Evolutionary conservation across 2,888 invertebrate genomes (phyloP).

Genomic region (Papilio elwesi): DNA sequence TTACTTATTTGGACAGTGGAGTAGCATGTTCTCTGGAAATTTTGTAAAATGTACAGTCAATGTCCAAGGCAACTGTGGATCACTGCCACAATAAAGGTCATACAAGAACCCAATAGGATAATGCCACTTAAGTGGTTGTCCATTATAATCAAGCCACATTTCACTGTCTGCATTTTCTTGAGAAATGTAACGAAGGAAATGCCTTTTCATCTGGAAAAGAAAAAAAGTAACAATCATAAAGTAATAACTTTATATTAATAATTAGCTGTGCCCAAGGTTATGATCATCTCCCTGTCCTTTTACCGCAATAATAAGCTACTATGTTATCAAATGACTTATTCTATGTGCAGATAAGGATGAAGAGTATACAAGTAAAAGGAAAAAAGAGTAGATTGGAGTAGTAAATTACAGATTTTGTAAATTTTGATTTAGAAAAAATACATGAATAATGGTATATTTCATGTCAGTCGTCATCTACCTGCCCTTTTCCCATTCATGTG

Average conservation of each 20-base stretch:
- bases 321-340: too few relatives aligned
- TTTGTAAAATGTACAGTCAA: slow-evolving; percentile 97
- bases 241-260: background rate
- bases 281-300: too few relatives aligned
- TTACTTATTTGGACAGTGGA: slow-evolving; percentile 93
- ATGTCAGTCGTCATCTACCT: too few relatives aligned
- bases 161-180: slow-evolving; percentile 92
- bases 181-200: slow-evolving; percentile 92
- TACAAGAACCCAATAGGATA: slow-evolving; percentile 95
- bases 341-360: too few relatives aligned
- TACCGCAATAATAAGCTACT: too few relatives aligned
- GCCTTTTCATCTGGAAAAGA: slow-evolving; percentile 89
- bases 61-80: slow-evolving; percentile 94
- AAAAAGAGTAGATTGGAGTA: too few relatives aligned
- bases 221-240: background rate
- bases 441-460: too few relatives aligned
- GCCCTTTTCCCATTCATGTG: too few relatives aligned
- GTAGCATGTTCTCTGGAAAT: slow-evolving; percentile 95
- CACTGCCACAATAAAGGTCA: slow-evolving; percentile 89
- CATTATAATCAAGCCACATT: slow-evolving; percentile 97
- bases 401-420: too few relatives aligned
- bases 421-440: too few relatives aligned
- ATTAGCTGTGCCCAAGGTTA: background rate
- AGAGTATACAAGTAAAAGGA: too few relatives aligned
- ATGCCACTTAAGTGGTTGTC: slow-evolving; percentile 95